These are phyloP conservation scores for Bombyx mori DNA, from an alignment of 1,140 invertebrate genomes.

Conservation along the genomic window DNA sequence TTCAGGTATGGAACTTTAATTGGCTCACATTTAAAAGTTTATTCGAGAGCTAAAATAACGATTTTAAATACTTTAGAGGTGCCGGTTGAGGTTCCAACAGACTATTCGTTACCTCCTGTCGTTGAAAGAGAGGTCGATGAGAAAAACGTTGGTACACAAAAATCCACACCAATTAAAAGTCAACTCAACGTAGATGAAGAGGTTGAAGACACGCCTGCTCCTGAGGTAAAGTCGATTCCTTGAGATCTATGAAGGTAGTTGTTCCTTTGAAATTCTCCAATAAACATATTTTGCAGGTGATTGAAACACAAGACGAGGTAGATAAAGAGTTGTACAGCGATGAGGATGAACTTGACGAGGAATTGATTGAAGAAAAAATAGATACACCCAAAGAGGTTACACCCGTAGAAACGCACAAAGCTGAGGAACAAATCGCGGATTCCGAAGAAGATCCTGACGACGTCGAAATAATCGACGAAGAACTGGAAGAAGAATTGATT, in stretches of 20 bases:
- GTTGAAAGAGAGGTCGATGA: no score
- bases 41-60: not conserved
- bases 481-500: conserved; percentile 61
- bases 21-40: not conserved
- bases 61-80: not conserved
- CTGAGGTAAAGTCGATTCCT: no score
- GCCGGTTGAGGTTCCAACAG: no score
- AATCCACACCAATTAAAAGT: no score
- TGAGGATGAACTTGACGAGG: conserved; percentile 38
- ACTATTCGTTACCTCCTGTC: no score
- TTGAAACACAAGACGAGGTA: conserved; percentile 5
- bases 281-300: no score
- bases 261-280: no score
- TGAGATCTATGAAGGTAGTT: no score
- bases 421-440: conserved; percentile 16
- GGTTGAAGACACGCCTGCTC: no score
- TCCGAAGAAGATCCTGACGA: conserved; percentile 61
- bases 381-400: conserved; percentile 22
- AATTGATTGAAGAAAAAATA: conserved; percentile 49
- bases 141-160: no score
- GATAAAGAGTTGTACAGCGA: conserved; percentile 51
- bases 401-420: conserved; percentile 7
- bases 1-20: conserved; percentile 19
- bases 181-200: no score
- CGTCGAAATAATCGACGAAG: conserved; percentile 66